Conservation (phyloP, 1,140 invertebrate genomes). For the Oreohelix idahoensis region DNA sequence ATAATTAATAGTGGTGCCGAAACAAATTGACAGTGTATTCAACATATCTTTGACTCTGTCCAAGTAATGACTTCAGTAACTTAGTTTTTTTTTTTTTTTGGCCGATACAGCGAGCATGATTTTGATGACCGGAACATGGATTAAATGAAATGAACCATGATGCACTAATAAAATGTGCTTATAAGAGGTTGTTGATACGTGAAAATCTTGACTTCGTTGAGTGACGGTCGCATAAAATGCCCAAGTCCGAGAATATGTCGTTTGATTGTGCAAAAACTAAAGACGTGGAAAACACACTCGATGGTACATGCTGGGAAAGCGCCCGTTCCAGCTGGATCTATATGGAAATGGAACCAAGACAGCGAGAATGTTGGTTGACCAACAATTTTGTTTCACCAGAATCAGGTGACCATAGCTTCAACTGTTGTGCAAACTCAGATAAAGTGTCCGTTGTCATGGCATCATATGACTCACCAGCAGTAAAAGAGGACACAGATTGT, state of each 20-base stretch:
- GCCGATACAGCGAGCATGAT: no score
- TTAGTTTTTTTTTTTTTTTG: no score
- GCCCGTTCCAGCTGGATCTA: constrained; percentile 54
- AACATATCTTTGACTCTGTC: no score
- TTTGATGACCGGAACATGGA: no score
- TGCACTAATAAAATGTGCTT: no score
- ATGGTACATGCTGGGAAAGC: constrained; percentile 42
- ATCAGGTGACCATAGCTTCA: not conserved
- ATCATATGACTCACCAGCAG: not conserved
- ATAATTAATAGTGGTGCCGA: no score
- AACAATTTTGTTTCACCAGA: not conserved
- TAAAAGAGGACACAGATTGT: not conserved
- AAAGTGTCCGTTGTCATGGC: not conserved
- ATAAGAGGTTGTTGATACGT: no score
- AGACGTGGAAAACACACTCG: not conserved
- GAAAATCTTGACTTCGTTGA: no score
- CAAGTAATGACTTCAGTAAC: no score
- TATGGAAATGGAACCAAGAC: constrained; percentile 46
- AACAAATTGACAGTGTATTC: no score
- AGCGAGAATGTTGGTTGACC: not conserved
- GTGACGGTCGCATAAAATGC: no score
- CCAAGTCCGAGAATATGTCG: not conserved
- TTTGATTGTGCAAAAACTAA: not conserved
- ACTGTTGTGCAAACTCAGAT: not conserved
- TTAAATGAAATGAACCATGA: no score